Evolutionary conservation across 2,888 invertebrate genomes (phyloP).

Genomic region (Suillia variegata): DNA sequence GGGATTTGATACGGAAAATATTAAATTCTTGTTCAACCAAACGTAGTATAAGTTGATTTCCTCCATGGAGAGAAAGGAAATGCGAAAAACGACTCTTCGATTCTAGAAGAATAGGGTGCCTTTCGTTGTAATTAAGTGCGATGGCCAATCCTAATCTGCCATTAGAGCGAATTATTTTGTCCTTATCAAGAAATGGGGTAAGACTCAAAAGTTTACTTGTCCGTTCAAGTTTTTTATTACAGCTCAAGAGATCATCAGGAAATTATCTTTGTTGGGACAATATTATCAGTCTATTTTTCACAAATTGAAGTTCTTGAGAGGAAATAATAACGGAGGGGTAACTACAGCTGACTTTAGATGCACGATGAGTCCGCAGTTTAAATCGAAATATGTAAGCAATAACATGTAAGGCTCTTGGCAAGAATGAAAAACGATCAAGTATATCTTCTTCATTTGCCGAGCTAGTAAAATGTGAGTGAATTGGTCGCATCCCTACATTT

Average conservation of each 20-base stretch:
- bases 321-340: no score
- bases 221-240: no score
- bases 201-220: background rate
- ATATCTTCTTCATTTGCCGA: constrained; percentile 3
- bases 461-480: background rate
- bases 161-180: background rate
- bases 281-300: no score
- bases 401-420: constrained; percentile 8
- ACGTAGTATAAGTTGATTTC: background rate
- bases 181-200: background rate
- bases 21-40: background rate
- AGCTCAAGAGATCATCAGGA: no score
- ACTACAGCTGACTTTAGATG: no score
- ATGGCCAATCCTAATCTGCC: background rate
- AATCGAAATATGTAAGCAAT: constrained; percentile 13
- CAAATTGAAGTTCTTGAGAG: no score
- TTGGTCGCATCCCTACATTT: no score
- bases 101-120: background rate
- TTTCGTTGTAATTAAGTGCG: background rate
- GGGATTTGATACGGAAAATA: background rate
- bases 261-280: no score
- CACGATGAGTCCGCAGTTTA: no score
- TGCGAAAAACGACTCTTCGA: no score
- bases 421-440: constrained; percentile 10
- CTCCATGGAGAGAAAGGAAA: background rate